Evolutionary conservation across 2,113 vertebrate genomes (phyloP), one percentile per base, ranked within the genome.

Genomic region (Todiramphus saurophagus): DNA sequence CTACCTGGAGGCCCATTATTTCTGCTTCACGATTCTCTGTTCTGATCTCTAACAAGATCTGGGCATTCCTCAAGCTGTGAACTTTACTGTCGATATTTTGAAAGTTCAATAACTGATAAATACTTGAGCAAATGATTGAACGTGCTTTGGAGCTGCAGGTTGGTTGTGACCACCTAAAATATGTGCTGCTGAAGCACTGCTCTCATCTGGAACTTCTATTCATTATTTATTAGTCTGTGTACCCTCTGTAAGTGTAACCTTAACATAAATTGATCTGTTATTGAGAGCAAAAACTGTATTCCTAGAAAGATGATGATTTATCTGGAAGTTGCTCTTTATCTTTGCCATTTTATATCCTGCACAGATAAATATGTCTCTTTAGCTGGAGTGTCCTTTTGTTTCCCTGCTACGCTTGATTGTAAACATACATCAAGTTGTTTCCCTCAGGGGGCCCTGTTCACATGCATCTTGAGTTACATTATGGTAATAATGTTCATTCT

Each of bases 371-470:
- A 31, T 17, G 28, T 72, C 55, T 85, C 72, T 94, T 74, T 39
- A 76, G 88, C 74, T 78, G 14, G 39, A 95, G 58, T 20, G n/a
- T 74, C 78, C 79, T 88, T 94, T 94, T 75, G 70, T 88, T 93
- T 80, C 55, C 59, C 41, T 51, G 3, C 10, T 21, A 55, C 0
- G 3, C 80, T 59, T 83, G 70, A n/a, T 24, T 92, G 93, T 83
- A 92, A 94, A 88, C 88, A 77, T 55, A 48, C 16, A 62, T 70
- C 56, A 46, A 63, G 21, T 63, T 82, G 46, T 56, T 94, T 70
- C 72, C 90, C 94, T 74, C 70, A 14, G 78, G 60, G 80, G 11
- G 31, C 21, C 21, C 63, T 73, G 50, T 50, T 92, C 66, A 51
- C 33, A 53, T 73, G 51, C 39, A 68, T 44, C 76, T 73, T 31